These are phyloP conservation scores for Papilio machaon DNA, from an alignment of 1,140 invertebrate species.

Conservation along the genomic window DNA sequence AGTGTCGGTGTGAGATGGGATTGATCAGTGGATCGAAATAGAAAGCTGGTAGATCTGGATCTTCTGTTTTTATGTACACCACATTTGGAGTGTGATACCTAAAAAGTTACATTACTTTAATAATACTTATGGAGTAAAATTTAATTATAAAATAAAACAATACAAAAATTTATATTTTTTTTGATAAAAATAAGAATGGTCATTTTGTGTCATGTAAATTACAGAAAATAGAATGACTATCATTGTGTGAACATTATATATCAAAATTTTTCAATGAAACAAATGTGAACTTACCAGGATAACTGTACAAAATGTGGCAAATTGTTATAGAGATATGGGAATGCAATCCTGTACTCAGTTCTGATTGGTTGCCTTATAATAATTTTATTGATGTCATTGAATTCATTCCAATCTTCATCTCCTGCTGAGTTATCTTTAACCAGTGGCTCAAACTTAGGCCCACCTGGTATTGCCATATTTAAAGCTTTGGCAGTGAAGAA, in stretches of 20 bases:
- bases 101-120: constrained; percentile 57
- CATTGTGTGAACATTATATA: neutral
- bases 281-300: constrained; percentile 89
- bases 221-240: too few relatives aligned
- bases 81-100: constrained; percentile 99
- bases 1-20: constrained; percentile 97
- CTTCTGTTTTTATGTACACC: constrained; percentile 99
- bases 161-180: neutral
- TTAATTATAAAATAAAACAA: constrained; percentile 6
- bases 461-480: constrained; percentile 99
- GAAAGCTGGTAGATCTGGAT: constrained; percentile 99
- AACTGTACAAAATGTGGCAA: constrained; percentile 97
- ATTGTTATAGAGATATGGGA: constrained; percentile 99
- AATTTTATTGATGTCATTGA: constrained; percentile 99
- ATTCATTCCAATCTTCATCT: constrained; percentile 99
- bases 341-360: constrained; percentile 99
- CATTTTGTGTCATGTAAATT: neutral
- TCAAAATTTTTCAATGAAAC: neutral
- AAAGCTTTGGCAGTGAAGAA: constrained; percentile 99
- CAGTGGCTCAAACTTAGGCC: constrained; percentile 99
- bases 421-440: constrained; percentile 98
- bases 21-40: constrained; percentile 99
- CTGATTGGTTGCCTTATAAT: constrained; percentile 99
- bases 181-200: neutral
- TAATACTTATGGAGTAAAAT: constrained; percentile 38